Evolutionary conservation across 2,113 vertebrate genomes (phyloP), one percentile per base, ranked within the genome.

Genomic region (Lepidothrix coronata): DNA sequence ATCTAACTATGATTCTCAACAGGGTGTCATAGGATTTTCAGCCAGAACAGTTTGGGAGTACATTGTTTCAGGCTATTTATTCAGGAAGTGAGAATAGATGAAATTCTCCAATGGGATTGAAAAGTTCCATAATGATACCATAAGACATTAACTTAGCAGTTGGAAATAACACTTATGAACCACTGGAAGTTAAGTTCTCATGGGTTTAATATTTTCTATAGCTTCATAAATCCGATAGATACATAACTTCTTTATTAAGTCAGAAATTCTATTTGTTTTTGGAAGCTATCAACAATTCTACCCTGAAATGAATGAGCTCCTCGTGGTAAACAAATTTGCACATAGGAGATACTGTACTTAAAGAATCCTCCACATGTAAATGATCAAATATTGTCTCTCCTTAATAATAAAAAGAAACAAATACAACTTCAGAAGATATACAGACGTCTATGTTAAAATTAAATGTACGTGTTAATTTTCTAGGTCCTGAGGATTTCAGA

Each of bases 101-200:
- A 97, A 97, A 95, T 94, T 97, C 88, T 96, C 94, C 92, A 97
- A 77, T 92, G 82, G 86, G 84, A 98, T 68, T 97, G 84, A 95
- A 97, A 97, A 96, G 84, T 97, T 97, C 46, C 79, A 93, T 97
- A 98, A 97, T 97, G 90, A 93, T 96, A 95, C 79, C 71, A 94
- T 97, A 98, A 98, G 97, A 96, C 97, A 98, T 98, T 98, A 98
- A 97, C 95, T 98, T 97, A 97, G 91, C 97, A 94, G 97, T 94
- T 93, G 97, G 97, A 97, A 97, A 85, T 91, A 97, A 81, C 94
- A 91, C 84, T 97, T 97, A 96, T 67, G 93, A 97, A 85, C 85
- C 78, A 96, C 84, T 97, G 83, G 88, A 97, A 96, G 79, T 95
- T 96, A 89, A 91, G 58, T 97, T 97, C 94, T 96, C 93, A 77